Conservation (phyloP, 2,888 invertebrate species). For the Plusia festucae region DNA sequence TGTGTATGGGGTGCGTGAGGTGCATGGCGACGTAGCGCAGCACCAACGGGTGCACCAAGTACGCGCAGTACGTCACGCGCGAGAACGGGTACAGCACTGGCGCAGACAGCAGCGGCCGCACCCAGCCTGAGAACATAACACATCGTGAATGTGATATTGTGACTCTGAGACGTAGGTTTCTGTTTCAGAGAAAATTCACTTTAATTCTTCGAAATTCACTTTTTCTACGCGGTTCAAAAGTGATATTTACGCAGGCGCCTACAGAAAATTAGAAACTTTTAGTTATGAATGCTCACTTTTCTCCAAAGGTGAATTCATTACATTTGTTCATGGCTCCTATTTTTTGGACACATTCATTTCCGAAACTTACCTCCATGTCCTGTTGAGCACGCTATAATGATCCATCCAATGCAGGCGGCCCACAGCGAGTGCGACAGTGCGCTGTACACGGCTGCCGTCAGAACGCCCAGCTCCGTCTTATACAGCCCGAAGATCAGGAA, state of each 20-base stretch:
- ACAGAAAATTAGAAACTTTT: neutral
- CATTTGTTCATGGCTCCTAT: too few species aligned
- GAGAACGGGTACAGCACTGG: slow-evolving; percentile 95
- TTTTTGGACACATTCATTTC: too few species aligned
- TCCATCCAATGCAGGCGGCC: slow-evolving; percentile 95
- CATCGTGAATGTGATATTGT: too few species aligned
- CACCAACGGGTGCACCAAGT: slow-evolving; percentile 95
- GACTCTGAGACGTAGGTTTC: too few species aligned
- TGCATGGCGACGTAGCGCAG: slow-evolving; percentile 94
- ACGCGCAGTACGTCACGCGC: slow-evolving; percentile 96
- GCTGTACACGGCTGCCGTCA: slow-evolving; percentile 93
- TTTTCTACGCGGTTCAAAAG: too few species aligned
- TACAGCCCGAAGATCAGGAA: slow-evolving; percentile 94
- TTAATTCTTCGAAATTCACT: too few species aligned
- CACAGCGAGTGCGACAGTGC: slow-evolving; percentile 95
- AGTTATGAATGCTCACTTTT: too few species aligned
- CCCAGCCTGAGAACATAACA: slow-evolving; percentile 83
- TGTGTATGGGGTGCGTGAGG: slow-evolving; percentile 94
- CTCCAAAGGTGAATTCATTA: too few species aligned
- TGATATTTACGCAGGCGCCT: too few species aligned
- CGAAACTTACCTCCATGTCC: slow-evolving; percentile 92
- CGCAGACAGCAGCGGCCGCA: slow-evolving; percentile 92
- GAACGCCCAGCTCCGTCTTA: slow-evolving; percentile 91
- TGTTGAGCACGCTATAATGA: slow-evolving; percentile 95
- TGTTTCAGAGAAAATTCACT: too few species aligned